A percentile compares a stretch with the other conserved stretches of the same genome.
Evolutionary conservation across 1,140 invertebrate genomes (phyloP).

Genomic region (Elysia chlorotica): DNA sequence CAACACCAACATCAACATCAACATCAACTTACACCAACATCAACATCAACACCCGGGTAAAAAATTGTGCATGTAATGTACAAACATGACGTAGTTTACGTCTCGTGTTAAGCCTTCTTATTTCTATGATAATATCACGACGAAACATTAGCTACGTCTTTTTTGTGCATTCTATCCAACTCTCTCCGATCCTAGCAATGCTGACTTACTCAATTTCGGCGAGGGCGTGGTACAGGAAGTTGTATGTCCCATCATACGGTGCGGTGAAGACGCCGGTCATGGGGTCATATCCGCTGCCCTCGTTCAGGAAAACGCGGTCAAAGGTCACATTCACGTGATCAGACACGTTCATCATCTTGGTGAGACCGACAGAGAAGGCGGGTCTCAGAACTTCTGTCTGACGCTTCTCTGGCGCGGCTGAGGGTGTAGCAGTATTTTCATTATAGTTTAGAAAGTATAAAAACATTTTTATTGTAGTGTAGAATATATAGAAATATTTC

Average conservation of each 20-base stretch:
- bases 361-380: slow-evolving; percentile 36
- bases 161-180: too few relatives aligned
- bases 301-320: slow-evolving; percentile 32
- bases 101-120: background rate
- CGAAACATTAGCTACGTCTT: background rate
- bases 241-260: slow-evolving; percentile 29
- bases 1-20: too few relatives aligned
- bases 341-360: slow-evolving; percentile 14
- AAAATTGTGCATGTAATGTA: background rate
- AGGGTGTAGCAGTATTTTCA: too few relatives aligned
- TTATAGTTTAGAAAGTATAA: too few relatives aligned
- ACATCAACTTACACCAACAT: too few relatives aligned
- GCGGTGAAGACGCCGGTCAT: slow-evolving; percentile 30
- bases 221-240: slow-evolving; percentile 27
- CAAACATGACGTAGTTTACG: background rate
- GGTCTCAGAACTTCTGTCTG: too few relatives aligned
- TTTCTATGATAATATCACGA: background rate
- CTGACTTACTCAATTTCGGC: slow-evolving; percentile 22
- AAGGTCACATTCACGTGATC: slow-evolving; percentile 25
- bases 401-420: too few relatives aligned
- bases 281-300: slow-evolving; percentile 29
- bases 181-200: too few relatives aligned
- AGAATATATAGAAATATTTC: too few relatives aligned
- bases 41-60: background rate
- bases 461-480: too few relatives aligned